phyloP scores from a whole-genome alignment of 1,140 invertebrate species.

The Solenopsis invicta region DNA sequence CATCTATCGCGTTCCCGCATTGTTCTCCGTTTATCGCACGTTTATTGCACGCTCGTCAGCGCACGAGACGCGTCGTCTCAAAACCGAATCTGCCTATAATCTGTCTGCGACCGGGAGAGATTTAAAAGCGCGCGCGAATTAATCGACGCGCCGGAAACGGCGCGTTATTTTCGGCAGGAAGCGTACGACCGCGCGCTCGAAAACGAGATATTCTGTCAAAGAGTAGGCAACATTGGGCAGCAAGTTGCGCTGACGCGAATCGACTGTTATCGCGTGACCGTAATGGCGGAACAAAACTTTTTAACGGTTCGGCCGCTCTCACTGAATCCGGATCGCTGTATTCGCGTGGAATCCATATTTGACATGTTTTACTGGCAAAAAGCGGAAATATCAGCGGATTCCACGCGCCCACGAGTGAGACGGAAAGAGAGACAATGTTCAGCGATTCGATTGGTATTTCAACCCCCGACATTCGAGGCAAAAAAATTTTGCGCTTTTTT shows the following conservation, averaged over 20 bases:
- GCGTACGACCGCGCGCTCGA: slow-evolving; percentile 33
- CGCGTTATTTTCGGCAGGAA: slow-evolving; percentile 52
- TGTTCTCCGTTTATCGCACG: slow-evolving; percentile 21
- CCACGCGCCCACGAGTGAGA: neutral
- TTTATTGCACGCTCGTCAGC: neutral
- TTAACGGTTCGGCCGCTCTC: slow-evolving; percentile 50
- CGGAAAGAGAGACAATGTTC: neutral
- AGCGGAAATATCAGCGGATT: slow-evolving; percentile 56
- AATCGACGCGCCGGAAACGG: slow-evolving; percentile 15
- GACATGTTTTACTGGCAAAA: slow-evolving; percentile 55
- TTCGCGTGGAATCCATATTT: slow-evolving; percentile 70
- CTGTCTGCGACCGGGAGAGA: neutral
- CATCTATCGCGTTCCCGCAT: slow-evolving; percentile 22
- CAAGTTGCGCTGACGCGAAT: slow-evolving; percentile 50
- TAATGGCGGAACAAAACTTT: slow-evolving; percentile 67
- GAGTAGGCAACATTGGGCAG: slow-evolving; percentile 30
- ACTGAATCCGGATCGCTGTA: slow-evolving; percentile 57
- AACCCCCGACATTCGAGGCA: slow-evolving; percentile 6
- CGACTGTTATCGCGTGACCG: slow-evolving; percentile 57
- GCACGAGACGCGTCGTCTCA: slow-evolving; percentile 6
- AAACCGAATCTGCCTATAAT: slow-evolving; percentile 43
- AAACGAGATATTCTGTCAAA: slow-evolving; percentile 34
- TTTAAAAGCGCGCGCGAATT: slow-evolving; percentile 4
- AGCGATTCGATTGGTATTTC: slow-evolving; percentile 40
- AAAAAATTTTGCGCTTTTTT: slow-evolving; percentile 37